These are phyloP conservation scores for Lamellibrachia columna DNA, from an alignment of 2,888 invertebrate genomes.

Conservation along the genomic window DNA sequence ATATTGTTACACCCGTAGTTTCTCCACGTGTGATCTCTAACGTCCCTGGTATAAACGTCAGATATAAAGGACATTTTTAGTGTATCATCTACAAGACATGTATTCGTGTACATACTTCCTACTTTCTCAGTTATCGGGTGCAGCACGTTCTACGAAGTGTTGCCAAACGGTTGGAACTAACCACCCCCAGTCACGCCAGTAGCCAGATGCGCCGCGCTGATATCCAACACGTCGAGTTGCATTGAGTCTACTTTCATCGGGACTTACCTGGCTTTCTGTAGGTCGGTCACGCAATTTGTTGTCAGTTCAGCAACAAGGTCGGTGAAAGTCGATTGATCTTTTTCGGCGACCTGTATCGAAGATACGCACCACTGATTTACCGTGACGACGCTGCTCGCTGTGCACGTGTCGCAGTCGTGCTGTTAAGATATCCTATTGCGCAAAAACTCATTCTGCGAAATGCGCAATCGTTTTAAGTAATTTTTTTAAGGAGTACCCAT, in stretches of 20 bases:
- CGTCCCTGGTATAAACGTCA: too few relatives aligned
- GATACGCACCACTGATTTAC: not conserved
- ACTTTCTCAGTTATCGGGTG: too few relatives aligned
- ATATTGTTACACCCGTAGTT: too few relatives aligned
- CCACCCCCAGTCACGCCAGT: not conserved
- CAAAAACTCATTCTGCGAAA: not conserved
- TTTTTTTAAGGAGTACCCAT: too few relatives aligned
- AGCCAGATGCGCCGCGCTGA: not conserved
- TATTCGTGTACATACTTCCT: too few relatives aligned
- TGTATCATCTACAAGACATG: too few relatives aligned
- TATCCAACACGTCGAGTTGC: not conserved
- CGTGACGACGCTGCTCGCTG: not conserved
- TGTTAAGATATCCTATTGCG: not conserved
- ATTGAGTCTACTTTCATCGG: not conserved
- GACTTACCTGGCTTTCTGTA: conserved; percentile 56
- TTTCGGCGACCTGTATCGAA: conserved; percentile 57
- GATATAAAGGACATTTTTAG: too few relatives aligned
- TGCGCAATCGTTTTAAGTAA: not conserved
- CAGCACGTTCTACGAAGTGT: too few relatives aligned
- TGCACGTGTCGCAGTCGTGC: not conserved
- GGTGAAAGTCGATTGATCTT: conserved; percentile 63
- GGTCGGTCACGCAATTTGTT: conserved; percentile 55
- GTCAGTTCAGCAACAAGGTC: conserved; percentile 62
- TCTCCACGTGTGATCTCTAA: too few relatives aligned
- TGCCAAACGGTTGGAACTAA: too few relatives aligned